Base-by-base conservation (phyloP, 1,140 invertebrate species). In the Habropoda laboriosa region DNA sequence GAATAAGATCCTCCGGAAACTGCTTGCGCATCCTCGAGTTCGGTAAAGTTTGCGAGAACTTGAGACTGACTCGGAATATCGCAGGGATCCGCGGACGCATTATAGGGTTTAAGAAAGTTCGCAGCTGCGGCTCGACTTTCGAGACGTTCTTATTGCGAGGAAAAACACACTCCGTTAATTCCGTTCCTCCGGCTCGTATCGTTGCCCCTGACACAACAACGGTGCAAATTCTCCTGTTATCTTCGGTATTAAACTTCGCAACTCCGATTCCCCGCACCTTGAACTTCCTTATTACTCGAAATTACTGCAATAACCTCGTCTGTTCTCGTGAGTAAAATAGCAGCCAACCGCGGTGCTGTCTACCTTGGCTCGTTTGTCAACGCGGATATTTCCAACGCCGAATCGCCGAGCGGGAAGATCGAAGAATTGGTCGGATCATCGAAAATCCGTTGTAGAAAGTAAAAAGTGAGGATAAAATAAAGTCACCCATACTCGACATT, bases 71-170 rank as follows among this genome's bases (percentile, higher is more conserved):
- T 70, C 55, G 21, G 71, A 77, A 71, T 60, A 77, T 60, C 57
- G 21, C 66, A 7, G 35, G 51, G 32, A 70, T 60, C 61, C 55
- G 67, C 66, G 55, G 75, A 42, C 47, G 66, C 75, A 42, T 71
- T 71, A 71, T 38, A 58, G 55, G 55, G 58, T 40, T 71, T 71
- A 60, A 42, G 58, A 78, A 78, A 78, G 42, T 71, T 78, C 7
- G 5, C 75, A 58, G 42, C 55, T 60, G 53, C 30, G 38, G 5
- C 13, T 24, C 35, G 70, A 64, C 58, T 61, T 38, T 57, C 38
- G 27, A 45, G 55, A 47, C 47, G 53, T 42, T 51, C 77, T 64
- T 73, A 35, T 77, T 58, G 42, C 38, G 45, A n/a, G 30, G 24
- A 71, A 55, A 63, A n/a, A n/a, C n/a, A 35, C n/a, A 30, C 0